Evolutionary conservation across 2,888 invertebrate genomes (phyloP).

Genomic region (Phyllotreta striolata): DNA sequence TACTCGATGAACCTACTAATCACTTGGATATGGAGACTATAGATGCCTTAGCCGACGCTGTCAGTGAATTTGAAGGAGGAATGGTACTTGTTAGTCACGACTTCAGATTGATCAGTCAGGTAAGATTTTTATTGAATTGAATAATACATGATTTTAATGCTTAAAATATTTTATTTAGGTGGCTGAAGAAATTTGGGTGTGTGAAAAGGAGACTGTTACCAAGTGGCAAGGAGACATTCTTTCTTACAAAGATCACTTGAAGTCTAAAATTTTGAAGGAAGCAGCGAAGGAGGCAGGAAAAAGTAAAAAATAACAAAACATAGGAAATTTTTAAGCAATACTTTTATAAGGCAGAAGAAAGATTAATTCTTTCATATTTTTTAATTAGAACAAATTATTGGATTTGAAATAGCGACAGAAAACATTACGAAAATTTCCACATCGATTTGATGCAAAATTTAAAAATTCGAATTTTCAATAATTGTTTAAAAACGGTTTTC

Average conservation of each 20-base stretch:
- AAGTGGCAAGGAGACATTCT: constrained; percentile 98
- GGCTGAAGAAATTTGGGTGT: constrained; percentile 99
- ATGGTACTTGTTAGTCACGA: constrained; percentile 99
- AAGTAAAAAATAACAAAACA: constrained; percentile 51
- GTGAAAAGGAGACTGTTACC: constrained; percentile 93
- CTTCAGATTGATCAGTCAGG: constrained; percentile 98
- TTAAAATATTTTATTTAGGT: constrained; percentile 71
- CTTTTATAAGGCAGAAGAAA: constrained; percentile 17
- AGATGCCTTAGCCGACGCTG: constrained; percentile 96
- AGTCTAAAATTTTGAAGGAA: constrained; percentile 83
- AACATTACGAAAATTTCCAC: too few relatives aligned
- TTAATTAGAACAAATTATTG: constrained; percentile 17
- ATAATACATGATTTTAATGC: constrained; percentile 4
- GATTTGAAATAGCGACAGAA: too few relatives aligned
- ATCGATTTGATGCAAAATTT: too few relatives aligned
- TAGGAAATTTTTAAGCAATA: constrained; percentile 26
- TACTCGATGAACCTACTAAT: constrained; percentile 88
- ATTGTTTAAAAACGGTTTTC: too few relatives aligned
- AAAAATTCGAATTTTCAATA: too few relatives aligned
- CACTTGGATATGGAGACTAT: constrained; percentile 98
- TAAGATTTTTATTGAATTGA: constrained; percentile 58
- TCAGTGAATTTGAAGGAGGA: constrained; percentile 97
- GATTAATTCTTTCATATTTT: constrained; percentile 22
- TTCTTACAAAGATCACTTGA: constrained; percentile 94
- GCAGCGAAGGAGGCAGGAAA: constrained; percentile 61